Evolutionary conservation across 2,797 vertebrate species (phyloP), one percentile per base, ranked within the genome.

Genomic region (Corythornis leucogaster): DNA sequence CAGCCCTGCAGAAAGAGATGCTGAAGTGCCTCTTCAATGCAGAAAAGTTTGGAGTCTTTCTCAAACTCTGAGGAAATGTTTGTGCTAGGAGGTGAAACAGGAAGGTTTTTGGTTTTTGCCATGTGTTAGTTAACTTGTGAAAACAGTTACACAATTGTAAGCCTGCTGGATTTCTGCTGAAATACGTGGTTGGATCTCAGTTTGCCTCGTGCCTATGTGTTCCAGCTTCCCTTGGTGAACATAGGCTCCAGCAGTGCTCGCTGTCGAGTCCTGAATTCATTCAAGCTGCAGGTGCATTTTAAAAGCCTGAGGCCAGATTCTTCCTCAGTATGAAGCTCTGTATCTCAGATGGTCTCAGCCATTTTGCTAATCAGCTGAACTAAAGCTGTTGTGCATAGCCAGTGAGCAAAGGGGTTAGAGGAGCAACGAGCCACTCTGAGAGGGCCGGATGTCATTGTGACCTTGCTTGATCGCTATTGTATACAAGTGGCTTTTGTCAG

Each of bases 401-500:
- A 20, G 42, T 50, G 21, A 91, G 51, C 48, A 77, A 73, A 70
- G 13, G 28, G 15, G 21, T 28, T 68, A 35, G 68, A 93, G 33
- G 50, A 83, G 50, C 50, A 64, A 30, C 22, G 22, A 91, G 69
- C 31, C 7, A 8, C 45, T 87, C 28, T 2, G 5, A 69, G 74
- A 80, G 73, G 59, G 54, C 10, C 35, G 43, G 55, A 85, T 86
- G 91, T 95, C 87, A 55, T 5, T 73, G 67, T 92, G 94, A 92
- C 91, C 89, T 93, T 89, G 67, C 68, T 80, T 24, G 33, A 82
- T 82, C 35, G 5, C 76, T 76, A 9, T 55, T 87, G 70, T 82
- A 45, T 87, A 5, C 26, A 80, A 94, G 80, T 62, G 53, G 40
- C 66, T 87, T 94, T 93, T 77, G 79, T 87, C 73, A 83, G 42